Percentiles rank a stretch among this genome's conserved stretches.
phyloP scores from a whole-genome alignment of 2,113 vertebrate genomes.

The Tricholaema leucomelas region DNA sequence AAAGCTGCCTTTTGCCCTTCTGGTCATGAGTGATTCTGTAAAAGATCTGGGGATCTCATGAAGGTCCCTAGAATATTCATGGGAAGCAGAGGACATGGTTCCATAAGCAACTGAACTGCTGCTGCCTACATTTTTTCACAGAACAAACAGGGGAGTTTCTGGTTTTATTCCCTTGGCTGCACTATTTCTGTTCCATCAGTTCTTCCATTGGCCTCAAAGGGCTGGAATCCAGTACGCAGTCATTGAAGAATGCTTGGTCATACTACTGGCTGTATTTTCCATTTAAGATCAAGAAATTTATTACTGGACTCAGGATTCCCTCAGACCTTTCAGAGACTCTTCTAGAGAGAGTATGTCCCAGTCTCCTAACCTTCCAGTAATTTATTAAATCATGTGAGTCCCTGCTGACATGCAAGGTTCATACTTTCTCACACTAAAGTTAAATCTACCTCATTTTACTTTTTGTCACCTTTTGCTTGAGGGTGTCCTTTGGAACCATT shows the following conservation, averaged over 20 bases:
- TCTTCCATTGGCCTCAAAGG: neutral
- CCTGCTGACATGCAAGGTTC: conserved; percentile 10
- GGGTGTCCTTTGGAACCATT: conserved; percentile 19
- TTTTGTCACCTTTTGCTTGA: neutral
- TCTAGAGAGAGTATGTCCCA: neutral
- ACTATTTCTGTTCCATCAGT: neutral
- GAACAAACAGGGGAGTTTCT: neutral
- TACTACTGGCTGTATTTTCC: neutral
- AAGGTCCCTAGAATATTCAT: neutral
- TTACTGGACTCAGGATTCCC: neutral
- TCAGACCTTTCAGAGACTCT: neutral
- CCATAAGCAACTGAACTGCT: neutral
- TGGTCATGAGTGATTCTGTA: neutral
- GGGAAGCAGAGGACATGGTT: neutral
- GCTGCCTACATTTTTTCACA: neutral
- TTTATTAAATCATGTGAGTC: conserved; percentile 9
- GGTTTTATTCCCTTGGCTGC: neutral
- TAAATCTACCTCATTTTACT: neutral
- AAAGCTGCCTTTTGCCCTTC: neutral
- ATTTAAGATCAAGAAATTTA: neutral
- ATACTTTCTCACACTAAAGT: conserved; percentile 23
- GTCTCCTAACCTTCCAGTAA: neutral
- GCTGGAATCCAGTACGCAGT: neutral
- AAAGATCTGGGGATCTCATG: neutral
- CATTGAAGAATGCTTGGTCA: neutral